A percentile compares a stretch with the other conserved stretches of the same genome.
Evolutionary conservation across 2,888 invertebrate species (phyloP).

Genomic region (Trichogramma evanescens): DNA sequence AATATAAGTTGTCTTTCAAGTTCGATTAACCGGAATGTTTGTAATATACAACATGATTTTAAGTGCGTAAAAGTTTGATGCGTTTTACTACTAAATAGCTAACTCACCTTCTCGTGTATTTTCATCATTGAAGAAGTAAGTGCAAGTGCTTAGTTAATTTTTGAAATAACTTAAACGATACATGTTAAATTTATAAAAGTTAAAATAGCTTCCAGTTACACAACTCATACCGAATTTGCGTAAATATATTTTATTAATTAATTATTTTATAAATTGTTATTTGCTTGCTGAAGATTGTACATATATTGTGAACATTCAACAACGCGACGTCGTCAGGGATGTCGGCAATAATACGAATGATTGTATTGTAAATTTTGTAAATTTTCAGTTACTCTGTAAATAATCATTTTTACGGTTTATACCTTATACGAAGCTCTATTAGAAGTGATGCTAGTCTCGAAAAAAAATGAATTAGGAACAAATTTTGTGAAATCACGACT

Average conservation of each 20-base stretch:
- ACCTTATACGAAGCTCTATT: slow-evolving; percentile 13
- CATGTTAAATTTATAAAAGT: neutral
- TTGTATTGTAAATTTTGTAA: slow-evolving; percentile 21
- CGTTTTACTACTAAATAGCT: neutral
- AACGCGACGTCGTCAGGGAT: neutral
- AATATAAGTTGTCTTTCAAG: neutral
- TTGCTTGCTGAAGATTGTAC: slow-evolving; percentile 10
- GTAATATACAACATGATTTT: neutral
- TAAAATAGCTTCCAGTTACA: too few relatives aligned
- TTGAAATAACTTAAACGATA: slow-evolving; percentile 2
- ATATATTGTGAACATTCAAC: slow-evolving; percentile 4
- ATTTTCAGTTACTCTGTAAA: slow-evolving; percentile 21
- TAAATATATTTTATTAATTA: too few relatives aligned
- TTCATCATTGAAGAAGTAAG: neutral
- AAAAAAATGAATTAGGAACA: slow-evolving; percentile 11
- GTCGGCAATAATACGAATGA: neutral
- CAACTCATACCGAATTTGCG: too few relatives aligned
- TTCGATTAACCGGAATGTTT: neutral
- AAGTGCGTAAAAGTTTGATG: neutral
- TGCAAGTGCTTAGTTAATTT: neutral
- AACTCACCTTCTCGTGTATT: neutral
- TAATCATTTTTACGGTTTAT: slow-evolving; percentile 19
- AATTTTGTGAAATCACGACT: neutral
- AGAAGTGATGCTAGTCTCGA: slow-evolving; percentile 15
- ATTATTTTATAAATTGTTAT: neutral